phyloP scores from a whole-genome alignment of 2,113 vertebrate species.

The Pavo muticus region DNA sequence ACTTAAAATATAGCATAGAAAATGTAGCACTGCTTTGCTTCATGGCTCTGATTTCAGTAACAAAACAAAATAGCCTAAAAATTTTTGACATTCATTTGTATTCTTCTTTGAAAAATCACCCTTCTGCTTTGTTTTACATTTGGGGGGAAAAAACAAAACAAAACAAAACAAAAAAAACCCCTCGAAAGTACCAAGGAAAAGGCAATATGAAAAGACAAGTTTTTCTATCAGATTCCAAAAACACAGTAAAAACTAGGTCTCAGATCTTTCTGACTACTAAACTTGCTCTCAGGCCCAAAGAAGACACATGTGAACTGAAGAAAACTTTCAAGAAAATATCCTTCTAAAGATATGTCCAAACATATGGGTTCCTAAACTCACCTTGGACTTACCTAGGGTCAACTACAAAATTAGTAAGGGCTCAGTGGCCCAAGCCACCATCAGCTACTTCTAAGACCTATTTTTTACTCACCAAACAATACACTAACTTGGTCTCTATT shows the following conservation, averaged over 20 bases:
- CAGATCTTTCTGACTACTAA: background rate
- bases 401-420: background rate
- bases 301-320: background rate
- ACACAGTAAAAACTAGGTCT: background rate
- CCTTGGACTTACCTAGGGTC: background rate
- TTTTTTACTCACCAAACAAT: background rate
- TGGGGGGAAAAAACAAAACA: background rate
- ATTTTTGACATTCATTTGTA: background rate
- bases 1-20: background rate
- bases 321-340: background rate
- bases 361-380: background rate
- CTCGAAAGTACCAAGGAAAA: background rate
- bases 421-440: background rate
- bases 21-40: background rate
- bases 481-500: background rate
- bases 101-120: background rate
- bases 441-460: background rate
- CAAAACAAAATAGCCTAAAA: background rate
- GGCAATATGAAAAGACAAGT: background rate
- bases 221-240: background rate
- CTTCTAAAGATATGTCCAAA: background rate
- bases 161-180: too few relatives aligned
- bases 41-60: background rate
- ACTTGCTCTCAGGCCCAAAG: background rate
- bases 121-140: background rate